Base-by-base conservation (phyloP, 2,113 vertebrate species). In the Maccullochella peelii region DNA sequence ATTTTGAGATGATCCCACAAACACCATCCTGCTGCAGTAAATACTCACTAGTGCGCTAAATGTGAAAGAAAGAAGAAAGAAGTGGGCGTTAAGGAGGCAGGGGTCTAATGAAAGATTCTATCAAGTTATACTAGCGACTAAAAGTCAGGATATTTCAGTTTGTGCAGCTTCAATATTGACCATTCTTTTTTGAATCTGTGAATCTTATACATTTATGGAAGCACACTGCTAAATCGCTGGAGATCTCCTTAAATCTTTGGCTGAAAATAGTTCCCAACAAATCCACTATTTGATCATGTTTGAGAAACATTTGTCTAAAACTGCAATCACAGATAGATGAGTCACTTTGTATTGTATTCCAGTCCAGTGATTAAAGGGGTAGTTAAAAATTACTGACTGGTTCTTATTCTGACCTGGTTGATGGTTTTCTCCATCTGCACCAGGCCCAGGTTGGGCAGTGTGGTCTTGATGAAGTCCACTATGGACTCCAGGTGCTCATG, bases 401-500 rank as follows among this genome's bases (percentile, higher is more conserved):
- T 15, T 36, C 0, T 20, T 72, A 30, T 57, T 77, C 79, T 86
- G 11, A 99, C 98, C 97, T 99, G 98, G 92, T 93, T 98, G 91
- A 99, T 99, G 71, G 97, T 99, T 93, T 99, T 98, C 91, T 99
- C 98, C 98, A 99, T 98, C 89, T 99, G 98, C 74, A 99, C 97
- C 89, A 99, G 94, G 66, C 98, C 97, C 84, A 99, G 86, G 91
- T 98, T 99, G 84, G 98, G 97, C 1, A 99, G 95, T 18, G 96
- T 97, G 87, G 92, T 97, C 94, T 99, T 99, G 91, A 99, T 97
- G 90, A 99, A 98, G 91, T 99, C 98, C 85, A 99, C 97, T 68
- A 99, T 98, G 59, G 97, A 97, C 95, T 99, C 98, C 84, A 99
- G 95, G 92, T 95, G 97, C 79, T 99, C 97, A 8, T 98, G 97